Conservation (phyloP, 1,140 invertebrate genomes). For the Radopholus similis region DNA sequence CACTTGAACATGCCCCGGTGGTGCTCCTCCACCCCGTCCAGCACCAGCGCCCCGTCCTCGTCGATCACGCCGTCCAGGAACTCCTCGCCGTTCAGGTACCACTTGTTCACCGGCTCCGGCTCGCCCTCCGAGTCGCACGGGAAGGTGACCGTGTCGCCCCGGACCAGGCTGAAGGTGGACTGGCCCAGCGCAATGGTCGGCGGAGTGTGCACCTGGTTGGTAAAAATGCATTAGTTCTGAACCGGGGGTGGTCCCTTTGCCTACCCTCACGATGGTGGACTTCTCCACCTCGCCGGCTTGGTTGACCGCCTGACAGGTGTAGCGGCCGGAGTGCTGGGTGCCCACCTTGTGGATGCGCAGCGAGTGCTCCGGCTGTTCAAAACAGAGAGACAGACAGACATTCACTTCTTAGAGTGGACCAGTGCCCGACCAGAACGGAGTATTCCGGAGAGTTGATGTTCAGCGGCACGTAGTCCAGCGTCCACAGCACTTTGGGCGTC, state of each 20-base stretch:
- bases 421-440: conserved; percentile 59
- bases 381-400: neutral
- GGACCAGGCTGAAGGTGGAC: conserved; percentile 46
- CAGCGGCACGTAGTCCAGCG: conserved; percentile 47
- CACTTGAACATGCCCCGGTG: conserved; percentile 50
- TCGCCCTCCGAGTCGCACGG: conserved; percentile 48
- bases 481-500: conserved; percentile 57
- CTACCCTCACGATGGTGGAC: conserved; percentile 39
- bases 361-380: conserved; percentile 60
- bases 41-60: conserved; percentile 43
- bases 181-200: conserved; percentile 44
- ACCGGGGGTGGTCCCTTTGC: neutral
- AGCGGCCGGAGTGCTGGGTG: conserved; percentile 60
- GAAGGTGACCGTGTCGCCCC: conserved; percentile 42
- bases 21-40: conserved; percentile 44
- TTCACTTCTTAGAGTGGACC: conserved; percentile 1
- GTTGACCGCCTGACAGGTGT: conserved; percentile 59
- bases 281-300: conserved; percentile 44
- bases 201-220: conserved; percentile 23
- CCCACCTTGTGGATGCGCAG: conserved; percentile 62
- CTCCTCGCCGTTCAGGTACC: conserved; percentile 30
- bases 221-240: neutral
- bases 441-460: conserved; percentile 56
- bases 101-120: conserved; percentile 45
- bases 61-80: conserved; percentile 35